Base-by-base conservation (phyloP, 1,140 invertebrate species). In the Lordiphosa clarofinis region DNA sequence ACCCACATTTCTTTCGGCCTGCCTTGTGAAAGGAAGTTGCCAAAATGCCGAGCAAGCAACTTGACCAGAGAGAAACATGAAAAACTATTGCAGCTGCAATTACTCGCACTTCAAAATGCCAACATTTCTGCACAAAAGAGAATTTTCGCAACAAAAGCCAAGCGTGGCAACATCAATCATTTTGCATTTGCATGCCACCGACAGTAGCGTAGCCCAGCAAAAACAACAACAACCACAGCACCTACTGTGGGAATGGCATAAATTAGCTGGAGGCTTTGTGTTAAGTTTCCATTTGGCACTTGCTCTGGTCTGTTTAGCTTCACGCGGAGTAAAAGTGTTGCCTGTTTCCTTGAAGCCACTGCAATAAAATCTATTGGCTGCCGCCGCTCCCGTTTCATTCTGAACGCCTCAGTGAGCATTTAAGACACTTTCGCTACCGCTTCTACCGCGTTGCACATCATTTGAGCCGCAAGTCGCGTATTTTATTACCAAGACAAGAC, bases 1-100 rank as follows among this genome's bases (percentile, higher is more conserved):
- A 73, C 56, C 66, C 57, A 79, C 81, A 75, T 79, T 79, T 79
- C 66, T 67, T 42, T 36, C n/a, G 31, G 44, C 38, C 36, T 50
- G 50, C 39, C 53, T 82, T 81, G 75, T 81, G 76, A 82, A 82
- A 82, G 75, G 75, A 81, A 63, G 61, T 61, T 61, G 56, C 56
- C 65, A 56, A 69, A 70, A 68, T 73, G 56, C 52, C 49, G 65
- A 69, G 56, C 64, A 60, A 69, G 56, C 64, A 60, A 68, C 63
- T 67, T 68, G 65, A 59, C 47, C 71, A 59, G 57, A 42, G 70
- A 47, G 54, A 53, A 74, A 81, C 76, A 82, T 75, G 76, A 75
- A 81, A 82, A 82, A 84, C 67, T 82, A 82, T 81, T 81, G 78
- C 78, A 82, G 72, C 76, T 81, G 76, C 76, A 81, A 81, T 81